Base-by-base conservation (phyloP, 2,888 invertebrate species). In the Acronicta aceris region DNA sequence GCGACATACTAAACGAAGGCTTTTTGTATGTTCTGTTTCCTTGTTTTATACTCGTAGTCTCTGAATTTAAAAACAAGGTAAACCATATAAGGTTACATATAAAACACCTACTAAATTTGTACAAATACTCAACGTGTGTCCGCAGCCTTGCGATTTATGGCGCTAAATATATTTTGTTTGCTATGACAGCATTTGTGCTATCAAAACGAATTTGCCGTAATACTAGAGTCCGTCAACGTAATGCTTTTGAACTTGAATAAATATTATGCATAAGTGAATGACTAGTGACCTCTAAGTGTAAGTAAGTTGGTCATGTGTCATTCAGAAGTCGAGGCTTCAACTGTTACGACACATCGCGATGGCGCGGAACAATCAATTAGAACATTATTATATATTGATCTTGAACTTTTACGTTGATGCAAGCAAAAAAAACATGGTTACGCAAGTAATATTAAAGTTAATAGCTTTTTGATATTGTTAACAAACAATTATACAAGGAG, bases 341-440 rank as follows among this genome's bases (percentile, higher is more conserved):
- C 10, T 38, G 16, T 78, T 78, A 56, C 67, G 64, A 69, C 65
- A 73, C 55, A 65, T 72, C 54, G 47, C 56, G 21, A 33, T 33
- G 41, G 33, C 12, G 36, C 57, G 53, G 42, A 59, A 71, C 71
- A 63, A 74, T 78, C 65, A 59, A 71, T 77, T 74, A 68, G 60
- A 65, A 62, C 62, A 53, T 61, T 43, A 55, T 55, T 43, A 56
- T 57, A 38, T 33, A 47, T 65, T 69, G 70, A 40, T 68, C 77
- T 71, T 70, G 69, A 71, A 75, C 71, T 77, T 76, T 75, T 54
- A 42, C 10, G 15, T 47, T 78, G 64, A 62, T 65, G 75, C 60
- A 65, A 65, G 21, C 52, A 38, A 0, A 38, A 51, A 17, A 27
- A 25, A n/a, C 9, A 16, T 52, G 36, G 15, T 59, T 62, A 55